Percentiles rank a stretch among this genome's conserved stretches.
These are phyloP conservation scores for Platichthys stellatus DNA, from an alignment of 2,113 vertebrate species.

Conservation along the genomic window DNA sequence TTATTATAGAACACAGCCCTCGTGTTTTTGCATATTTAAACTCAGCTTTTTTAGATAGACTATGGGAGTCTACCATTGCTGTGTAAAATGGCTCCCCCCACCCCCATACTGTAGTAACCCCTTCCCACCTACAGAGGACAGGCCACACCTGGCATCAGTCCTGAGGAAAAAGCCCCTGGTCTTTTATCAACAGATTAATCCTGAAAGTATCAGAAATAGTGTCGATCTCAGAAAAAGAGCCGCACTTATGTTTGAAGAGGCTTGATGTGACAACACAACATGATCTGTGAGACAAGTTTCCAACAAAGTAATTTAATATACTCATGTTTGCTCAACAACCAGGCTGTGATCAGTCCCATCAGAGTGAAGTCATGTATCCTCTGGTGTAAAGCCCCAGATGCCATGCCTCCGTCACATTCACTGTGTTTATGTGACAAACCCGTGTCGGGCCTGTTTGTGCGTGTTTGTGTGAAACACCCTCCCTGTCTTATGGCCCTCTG, in stretches of 20 bases:
- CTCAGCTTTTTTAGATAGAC: neutral
- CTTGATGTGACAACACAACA: slow-evolving; percentile 8
- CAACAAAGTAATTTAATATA: neutral
- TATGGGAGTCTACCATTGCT: neutral
- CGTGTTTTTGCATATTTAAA: neutral
- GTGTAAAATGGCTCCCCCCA: too few relatives aligned
- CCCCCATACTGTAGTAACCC: slow-evolving; percentile 21
- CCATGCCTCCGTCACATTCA: slow-evolving; percentile 64
- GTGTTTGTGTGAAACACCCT: slow-evolving; percentile 19
- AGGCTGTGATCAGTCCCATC: slow-evolving; percentile 17
- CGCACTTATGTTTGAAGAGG: slow-evolving; percentile 12
- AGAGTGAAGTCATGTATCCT: slow-evolving; percentile 16
- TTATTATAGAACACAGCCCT: too few relatives aligned
- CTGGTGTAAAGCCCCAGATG: slow-evolving; percentile 30
- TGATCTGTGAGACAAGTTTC: slow-evolving; percentile 1
- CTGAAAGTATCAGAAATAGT: slow-evolving; percentile 22
- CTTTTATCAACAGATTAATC: slow-evolving; percentile 14
- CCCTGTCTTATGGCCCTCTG: neutral
- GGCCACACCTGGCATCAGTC: slow-evolving; percentile 18
- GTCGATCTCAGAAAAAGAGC: slow-evolving; percentile 1
- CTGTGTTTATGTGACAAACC: slow-evolving; percentile 61
- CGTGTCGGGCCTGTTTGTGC: slow-evolving; percentile 32
- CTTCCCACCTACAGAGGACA: slow-evolving; percentile 52
- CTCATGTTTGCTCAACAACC: neutral
- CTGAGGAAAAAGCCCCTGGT: neutral